Percentiles rank a stretch among this genome's conserved stretches.
Evolutionary conservation across 2,113 vertebrate species (phyloP).

Genomic region (Grallaria varia): DNA sequence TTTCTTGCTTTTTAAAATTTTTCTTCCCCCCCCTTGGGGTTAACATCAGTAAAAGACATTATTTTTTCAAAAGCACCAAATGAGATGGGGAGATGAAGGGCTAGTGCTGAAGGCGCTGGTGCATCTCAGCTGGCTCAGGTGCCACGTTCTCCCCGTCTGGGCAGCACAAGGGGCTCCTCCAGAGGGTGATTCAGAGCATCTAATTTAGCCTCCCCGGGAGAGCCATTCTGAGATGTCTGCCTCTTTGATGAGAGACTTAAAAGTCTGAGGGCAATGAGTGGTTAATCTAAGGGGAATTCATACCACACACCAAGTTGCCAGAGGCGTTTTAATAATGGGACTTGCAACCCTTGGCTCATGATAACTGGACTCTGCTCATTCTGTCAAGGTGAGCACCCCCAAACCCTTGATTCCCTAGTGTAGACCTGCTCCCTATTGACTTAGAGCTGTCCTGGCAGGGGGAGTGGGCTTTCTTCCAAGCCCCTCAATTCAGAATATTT

Average conservation of each 20-base stretch:
- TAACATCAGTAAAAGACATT: not conserved
- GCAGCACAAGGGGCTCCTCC: constrained; percentile 16
- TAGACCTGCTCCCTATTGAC: not conserved
- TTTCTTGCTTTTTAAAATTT: not conserved
- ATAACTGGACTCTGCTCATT: not conserved
- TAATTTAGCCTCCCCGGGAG: constrained; percentile 36
- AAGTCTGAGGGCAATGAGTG: constrained; percentile 49
- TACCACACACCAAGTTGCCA: constrained; percentile 46
- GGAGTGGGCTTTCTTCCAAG: not conserved
- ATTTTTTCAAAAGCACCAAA: not conserved
- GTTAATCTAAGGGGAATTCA: constrained; percentile 65
- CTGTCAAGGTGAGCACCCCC: not conserved
- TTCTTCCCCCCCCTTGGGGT: not conserved
- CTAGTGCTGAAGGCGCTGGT: not conserved
- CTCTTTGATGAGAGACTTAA: constrained; percentile 53
- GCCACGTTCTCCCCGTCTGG: not conserved
- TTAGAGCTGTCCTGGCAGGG: not conserved
- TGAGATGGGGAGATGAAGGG: not conserved
- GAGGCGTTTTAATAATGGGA: constrained; percentile 31
- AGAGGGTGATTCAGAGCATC: constrained; percentile 19
- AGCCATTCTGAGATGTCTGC: constrained; percentile 43
- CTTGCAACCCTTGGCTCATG: constrained; percentile 29
- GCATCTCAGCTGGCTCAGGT: not conserved
- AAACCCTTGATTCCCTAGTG: not conserved
- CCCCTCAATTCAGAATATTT: not conserved